These are phyloP conservation scores for Gymnobelideus leadbeateri DNA, from an alignment of 2,113 vertebrate species.

Conservation along the genomic window DNA sequence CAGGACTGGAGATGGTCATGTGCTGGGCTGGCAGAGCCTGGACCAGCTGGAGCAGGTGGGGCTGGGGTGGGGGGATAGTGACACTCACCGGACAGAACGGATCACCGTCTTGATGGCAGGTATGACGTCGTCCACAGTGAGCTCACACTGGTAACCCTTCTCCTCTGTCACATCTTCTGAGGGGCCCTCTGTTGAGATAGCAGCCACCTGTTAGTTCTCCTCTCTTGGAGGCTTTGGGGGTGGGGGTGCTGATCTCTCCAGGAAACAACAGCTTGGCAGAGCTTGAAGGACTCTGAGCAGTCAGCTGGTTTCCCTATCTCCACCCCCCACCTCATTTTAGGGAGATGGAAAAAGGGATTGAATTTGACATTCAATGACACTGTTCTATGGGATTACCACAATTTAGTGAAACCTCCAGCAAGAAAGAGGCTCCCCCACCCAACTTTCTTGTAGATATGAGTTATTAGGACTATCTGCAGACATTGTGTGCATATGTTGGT, in stretches of 20 bases:
- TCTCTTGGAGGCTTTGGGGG: conserved; percentile 3
- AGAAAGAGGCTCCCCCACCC: not conserved
- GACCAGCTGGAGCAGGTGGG: not conserved
- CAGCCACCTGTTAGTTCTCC: not conserved
- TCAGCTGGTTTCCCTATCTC: not conserved
- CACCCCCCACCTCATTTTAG: not conserved
- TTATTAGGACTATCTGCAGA: not conserved
- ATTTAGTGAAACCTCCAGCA: not conserved
- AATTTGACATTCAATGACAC: not conserved
- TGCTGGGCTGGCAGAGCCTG: conserved; percentile 48
- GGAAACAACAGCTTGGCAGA: not conserved
- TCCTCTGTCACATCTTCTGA: conserved; percentile 93
- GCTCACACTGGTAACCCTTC: conserved; percentile 92
- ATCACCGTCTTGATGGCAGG: conserved; percentile 95
- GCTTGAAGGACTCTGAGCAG: not conserved
- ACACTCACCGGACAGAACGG: conserved; percentile 92
- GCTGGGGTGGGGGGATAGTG: not conserved
- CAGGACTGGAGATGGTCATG: conserved; percentile 53
- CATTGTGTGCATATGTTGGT: not conserved
- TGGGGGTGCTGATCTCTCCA: not conserved
- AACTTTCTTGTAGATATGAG: not conserved
- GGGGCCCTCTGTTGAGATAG: conserved; percentile 85
- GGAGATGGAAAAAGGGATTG: not conserved
- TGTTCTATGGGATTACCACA: not conserved
- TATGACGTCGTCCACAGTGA: conserved; percentile 94